These are phyloP conservation scores for Drosophila kambysellisi DNA, from an alignment of 2,888 invertebrate genomes.

Conservation along the genomic window DNA sequence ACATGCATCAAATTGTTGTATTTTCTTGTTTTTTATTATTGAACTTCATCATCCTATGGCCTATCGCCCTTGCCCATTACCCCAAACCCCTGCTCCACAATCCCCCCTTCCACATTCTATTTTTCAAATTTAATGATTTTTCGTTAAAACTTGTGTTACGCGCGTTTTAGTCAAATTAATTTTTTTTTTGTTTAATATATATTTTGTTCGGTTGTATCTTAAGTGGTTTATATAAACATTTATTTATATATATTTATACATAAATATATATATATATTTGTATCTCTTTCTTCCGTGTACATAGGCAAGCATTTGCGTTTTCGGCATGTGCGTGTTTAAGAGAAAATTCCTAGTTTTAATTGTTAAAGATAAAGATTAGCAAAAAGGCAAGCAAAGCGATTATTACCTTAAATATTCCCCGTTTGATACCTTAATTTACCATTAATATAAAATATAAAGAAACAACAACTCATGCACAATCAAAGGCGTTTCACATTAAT, in stretches of 20 bases:
- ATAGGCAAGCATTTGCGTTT: slow-evolving; percentile 63
- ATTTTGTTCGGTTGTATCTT: slow-evolving; percentile 25
- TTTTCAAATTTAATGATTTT: slow-evolving; percentile 4
- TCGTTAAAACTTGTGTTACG: neutral
- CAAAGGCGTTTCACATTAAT: slow-evolving; percentile 12
- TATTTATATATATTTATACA: slow-evolving; percentile 1
- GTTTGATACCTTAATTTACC: slow-evolving; percentile 60
- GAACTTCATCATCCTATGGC: slow-evolving; percentile 2
- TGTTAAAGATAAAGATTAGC: slow-evolving; percentile 65
- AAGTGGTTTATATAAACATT: slow-evolving; percentile 32
- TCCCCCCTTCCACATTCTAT: neutral
- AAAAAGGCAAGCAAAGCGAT: slow-evolving; percentile 20
- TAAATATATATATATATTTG: slow-evolving; percentile 1
- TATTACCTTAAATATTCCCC: slow-evolving; percentile 37
- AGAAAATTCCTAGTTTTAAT: slow-evolving; percentile 68
- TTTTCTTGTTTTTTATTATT: neutral
- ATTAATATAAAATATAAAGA: slow-evolving; percentile 38
- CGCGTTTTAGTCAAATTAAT: slow-evolving; percentile 1
- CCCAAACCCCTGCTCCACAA: neutral
- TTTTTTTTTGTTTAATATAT: slow-evolving; percentile 1
- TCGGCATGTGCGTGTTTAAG: slow-evolving; percentile 37
- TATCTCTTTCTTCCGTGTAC: slow-evolving; percentile 47
- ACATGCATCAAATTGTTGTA: slow-evolving; percentile 2
- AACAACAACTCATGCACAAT: slow-evolving; percentile 22
- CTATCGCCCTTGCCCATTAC: neutral